These are phyloP conservation scores for Drosophila lini DNA, from an alignment of 1,140 invertebrate genomes.

Conservation along the genomic window DNA sequence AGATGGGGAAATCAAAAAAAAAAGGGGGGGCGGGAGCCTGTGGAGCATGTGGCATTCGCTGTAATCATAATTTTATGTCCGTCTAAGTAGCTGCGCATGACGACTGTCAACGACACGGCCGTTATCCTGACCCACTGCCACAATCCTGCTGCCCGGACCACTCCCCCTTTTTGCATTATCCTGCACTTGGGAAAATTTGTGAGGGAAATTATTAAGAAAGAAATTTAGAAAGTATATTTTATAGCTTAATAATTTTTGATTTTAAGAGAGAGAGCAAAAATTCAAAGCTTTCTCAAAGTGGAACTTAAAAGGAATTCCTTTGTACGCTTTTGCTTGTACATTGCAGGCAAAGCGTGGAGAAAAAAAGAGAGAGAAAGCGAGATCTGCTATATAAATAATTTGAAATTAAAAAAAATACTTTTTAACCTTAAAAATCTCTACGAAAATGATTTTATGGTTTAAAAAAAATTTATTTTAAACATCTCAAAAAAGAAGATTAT, in stretches of 20 bases:
- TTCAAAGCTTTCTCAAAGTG: neutral
- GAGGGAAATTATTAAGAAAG: neutral
- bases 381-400: too few species aligned
- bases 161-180: slow-evolving; percentile 3
- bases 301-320: neutral
- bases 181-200: slow-evolving; percentile 10
- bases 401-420: too few species aligned
- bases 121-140: slow-evolving; percentile 23
- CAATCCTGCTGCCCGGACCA: neutral
- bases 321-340: neutral
- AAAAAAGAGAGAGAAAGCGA: neutral
- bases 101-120: slow-evolving; percentile 72
- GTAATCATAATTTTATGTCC: slow-evolving; percentile 83
- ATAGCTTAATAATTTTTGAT: too few species aligned
- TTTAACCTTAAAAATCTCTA: neutral
- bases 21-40: neutral
- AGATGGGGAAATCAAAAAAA: neutral
- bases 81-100: slow-evolving; percentile 77
- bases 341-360: neutral
- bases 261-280: neutral
- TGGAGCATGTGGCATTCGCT: slow-evolving; percentile 72
- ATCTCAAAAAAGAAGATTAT: neutral
- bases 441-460: neutral
- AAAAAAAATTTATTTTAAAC: too few species aligned
- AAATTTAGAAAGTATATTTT: neutral